Base-by-base conservation (phyloP, 2,888 invertebrate genomes). In the Sepiola atlantica region DNA sequence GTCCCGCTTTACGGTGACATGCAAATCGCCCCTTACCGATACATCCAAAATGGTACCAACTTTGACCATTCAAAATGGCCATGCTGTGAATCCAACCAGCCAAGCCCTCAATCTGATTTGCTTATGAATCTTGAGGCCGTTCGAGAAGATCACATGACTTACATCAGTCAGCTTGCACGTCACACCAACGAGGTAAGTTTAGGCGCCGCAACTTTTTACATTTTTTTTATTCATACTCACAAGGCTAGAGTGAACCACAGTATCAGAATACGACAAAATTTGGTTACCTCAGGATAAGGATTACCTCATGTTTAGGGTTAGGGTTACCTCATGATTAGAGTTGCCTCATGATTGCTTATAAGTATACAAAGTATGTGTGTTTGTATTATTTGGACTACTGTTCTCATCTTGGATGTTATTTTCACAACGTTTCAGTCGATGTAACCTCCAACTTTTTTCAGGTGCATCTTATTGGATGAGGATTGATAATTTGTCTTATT, bases 11-110 rank as follows among this genome's bases (percentile, higher is more conserved):
- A 99, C 97, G 99, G 99, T 0, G 99, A 99, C 96, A 99, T 99
- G 99, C 99, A 99, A 97, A 99, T 99, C 94, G 99, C 99, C 0
- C 99, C 99, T 0, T 99, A 99, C 97, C 99, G 99, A 97, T 99
- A 99, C 97, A 99, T 99, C 95, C 99, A 99, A 97, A 98, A 99
- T 45, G 96, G 96, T 21, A 96, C 96, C 10, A 96, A 97, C 95
- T 97, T 96, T 95, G 97, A 97, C 94, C 94, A 96, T 0, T 96
- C 97, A 54, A 97, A 96, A 95, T 97, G 97, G 97, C 97, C 97
- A 8, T 94, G 95, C 90, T 97, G 97, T 95, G 97, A 95, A 94
- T 96, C 99, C 99, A 1, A 97, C 99, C 95, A 99, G 98, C 0
- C 98, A 98, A 95, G 99, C 98, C 94, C 98, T 98, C 94, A 98